Percentiles rank a stretch among this genome's conserved stretches.
Conservation (phyloP, 2,113 vertebrate species). For the Chionis minor region DNA sequence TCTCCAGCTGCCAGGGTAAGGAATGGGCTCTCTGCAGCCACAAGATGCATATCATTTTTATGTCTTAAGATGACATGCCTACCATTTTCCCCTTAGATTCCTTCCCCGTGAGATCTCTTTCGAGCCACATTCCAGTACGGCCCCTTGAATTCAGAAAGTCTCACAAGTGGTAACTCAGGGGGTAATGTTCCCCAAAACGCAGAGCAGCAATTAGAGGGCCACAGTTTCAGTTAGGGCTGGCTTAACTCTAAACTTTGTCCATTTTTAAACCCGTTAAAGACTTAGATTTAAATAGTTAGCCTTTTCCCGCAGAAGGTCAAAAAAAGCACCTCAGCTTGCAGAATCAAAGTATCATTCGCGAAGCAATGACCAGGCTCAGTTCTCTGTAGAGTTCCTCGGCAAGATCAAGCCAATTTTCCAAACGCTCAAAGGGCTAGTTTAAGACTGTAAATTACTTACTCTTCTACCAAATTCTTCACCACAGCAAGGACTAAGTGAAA, state of each 20-base stretch:
- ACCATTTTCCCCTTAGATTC: constrained; percentile 39
- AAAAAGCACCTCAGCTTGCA: background rate
- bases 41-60: constrained; percentile 57
- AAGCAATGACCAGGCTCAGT: background rate
- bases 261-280: background rate
- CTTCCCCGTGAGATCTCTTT: constrained; percentile 40
- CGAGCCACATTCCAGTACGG: background rate
- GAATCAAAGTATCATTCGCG: background rate
- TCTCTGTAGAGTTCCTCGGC: background rate
- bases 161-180: background rate
- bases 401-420: background rate
- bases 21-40: constrained; percentile 30
- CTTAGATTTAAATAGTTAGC: background rate
- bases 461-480: background rate
- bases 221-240: background rate
- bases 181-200: background rate
- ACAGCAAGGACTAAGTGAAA: background rate
- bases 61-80: constrained; percentile 46
- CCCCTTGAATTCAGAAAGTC: background rate
- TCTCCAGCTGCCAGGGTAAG: constrained; percentile 78
- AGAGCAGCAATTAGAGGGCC: background rate
- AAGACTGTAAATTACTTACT: background rate
- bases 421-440: background rate
- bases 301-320: background rate
- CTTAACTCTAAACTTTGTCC: background rate